phyloP scores from a whole-genome alignment of 2,797 vertebrate species.

The Perodicticus potto region DNA sequence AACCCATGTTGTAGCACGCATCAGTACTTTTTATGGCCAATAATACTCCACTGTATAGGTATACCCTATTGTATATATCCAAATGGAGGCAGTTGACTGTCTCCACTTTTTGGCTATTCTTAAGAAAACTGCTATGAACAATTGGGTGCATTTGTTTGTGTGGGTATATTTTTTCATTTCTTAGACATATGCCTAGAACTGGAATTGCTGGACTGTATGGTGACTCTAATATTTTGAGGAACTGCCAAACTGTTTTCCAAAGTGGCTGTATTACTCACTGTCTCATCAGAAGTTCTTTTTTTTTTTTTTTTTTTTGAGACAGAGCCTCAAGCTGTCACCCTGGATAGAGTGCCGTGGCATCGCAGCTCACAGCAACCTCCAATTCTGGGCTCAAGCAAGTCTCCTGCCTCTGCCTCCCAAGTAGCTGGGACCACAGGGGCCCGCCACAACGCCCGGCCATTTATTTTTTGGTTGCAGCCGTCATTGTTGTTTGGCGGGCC shows the following conservation, averaged over 20 bases:
- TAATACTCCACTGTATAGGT: not conserved
- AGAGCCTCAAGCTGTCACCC: too few relatives aligned
- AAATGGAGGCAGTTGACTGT: not conserved
- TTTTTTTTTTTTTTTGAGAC: constrained; percentile 35
- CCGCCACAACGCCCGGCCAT: too few relatives aligned
- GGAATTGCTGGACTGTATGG: not conserved
- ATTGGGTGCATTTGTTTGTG: not conserved
- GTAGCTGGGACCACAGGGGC: too few relatives aligned
- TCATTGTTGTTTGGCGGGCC: too few relatives aligned
- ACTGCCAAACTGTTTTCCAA: not conserved
- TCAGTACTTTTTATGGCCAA: constrained; percentile 1
- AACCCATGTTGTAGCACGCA: not conserved
- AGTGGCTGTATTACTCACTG: not conserved
- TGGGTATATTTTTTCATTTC: constrained; percentile 1
- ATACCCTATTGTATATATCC: not conserved
- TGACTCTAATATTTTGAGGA: constrained; percentile 29
- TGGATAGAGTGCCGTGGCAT: too few relatives aligned
- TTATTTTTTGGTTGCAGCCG: too few relatives aligned
- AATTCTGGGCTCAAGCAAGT: too few relatives aligned
- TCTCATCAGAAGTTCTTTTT: constrained; percentile 3
- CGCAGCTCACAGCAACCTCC: too few relatives aligned
- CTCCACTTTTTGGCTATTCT: not conserved
- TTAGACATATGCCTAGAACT: not conserved
- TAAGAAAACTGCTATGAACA: not conserved
- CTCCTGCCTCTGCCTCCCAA: too few relatives aligned